Evolutionary conservation across 2,888 invertebrate species (phyloP).

Genomic region (Copidosoma aretas): DNA sequence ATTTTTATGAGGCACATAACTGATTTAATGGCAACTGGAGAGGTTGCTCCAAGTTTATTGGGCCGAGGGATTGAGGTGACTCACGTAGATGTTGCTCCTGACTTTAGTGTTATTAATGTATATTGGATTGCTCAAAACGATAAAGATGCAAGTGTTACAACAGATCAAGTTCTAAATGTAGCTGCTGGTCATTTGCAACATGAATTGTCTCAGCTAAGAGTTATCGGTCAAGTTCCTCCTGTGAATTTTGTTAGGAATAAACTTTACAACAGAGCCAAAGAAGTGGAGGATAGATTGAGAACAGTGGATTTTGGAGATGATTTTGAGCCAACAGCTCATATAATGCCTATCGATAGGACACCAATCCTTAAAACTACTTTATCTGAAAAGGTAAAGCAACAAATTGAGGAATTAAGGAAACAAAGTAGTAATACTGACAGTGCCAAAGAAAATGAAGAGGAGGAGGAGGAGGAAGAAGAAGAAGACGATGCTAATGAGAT

Average conservation of each 20-base stretch:
- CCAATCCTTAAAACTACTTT: constrained; percentile 44
- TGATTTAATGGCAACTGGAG: constrained; percentile 78
- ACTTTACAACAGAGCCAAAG: constrained; percentile 64
- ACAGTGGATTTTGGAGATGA: constrained; percentile 75
- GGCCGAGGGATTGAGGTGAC: constrained; percentile 77
- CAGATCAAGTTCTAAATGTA: constrained; percentile 66
- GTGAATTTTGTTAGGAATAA: constrained; percentile 78
- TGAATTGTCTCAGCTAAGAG: constrained; percentile 73
- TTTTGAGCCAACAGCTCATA: constrained; percentile 63
- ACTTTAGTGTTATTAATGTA: constrained; percentile 73
- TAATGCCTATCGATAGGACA: not conserved
- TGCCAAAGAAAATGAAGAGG: constrained; percentile 31
- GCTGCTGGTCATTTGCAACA: constrained; percentile 71
- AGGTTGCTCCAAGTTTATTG: constrained; percentile 66
- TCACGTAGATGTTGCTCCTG: constrained; percentile 72
- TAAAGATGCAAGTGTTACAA: constrained; percentile 63
- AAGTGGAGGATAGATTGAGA: constrained; percentile 69
- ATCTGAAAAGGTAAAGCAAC: constrained; percentile 35
- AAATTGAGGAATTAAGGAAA: constrained; percentile 31
- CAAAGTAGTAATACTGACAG: constrained; percentile 8
- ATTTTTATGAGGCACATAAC: constrained; percentile 82
- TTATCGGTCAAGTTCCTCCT: constrained; percentile 79
- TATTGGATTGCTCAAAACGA: constrained; percentile 70
- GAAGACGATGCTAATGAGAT: constrained; percentile 54
- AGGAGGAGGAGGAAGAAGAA: constrained; percentile 37